Evolutionary conservation across 37 sponge, comb jelly and placozoan species (phyloP).

Genomic region (Chondrilla cf. caribensis): DNA sequence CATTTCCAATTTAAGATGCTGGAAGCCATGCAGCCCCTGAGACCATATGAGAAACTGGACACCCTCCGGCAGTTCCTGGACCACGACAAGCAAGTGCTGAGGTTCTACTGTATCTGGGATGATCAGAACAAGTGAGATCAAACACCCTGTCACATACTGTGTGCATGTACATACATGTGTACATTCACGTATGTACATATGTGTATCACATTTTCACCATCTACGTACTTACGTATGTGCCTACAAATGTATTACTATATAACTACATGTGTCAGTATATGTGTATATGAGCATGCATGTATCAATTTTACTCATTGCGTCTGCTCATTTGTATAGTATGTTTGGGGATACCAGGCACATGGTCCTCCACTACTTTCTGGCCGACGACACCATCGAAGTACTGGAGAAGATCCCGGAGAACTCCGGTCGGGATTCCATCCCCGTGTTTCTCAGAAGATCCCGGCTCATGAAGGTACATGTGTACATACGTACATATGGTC

Average conservation of each 20-base stretch:
- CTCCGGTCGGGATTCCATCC: conserved; percentile 88
- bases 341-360: conserved; percentile 91
- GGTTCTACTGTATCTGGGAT: conserved; percentile 95
- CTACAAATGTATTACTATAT: no score
- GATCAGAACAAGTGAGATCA: conserved; percentile 67
- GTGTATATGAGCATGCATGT: background rate
- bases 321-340: conserved; percentile 47
- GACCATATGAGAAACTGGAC: conserved; percentile 94
- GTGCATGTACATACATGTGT: background rate
- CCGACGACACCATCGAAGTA: conserved; percentile 95
- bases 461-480: conserved; percentile 63
- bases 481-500: background rate
- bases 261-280: no score
- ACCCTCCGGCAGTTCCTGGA: conserved; percentile 92
- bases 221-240: no score
- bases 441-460: conserved; percentile 82
- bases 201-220: no score
- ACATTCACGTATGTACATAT: background rate
- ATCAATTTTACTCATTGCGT: background rate
- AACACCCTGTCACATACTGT: background rate
- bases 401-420: conserved; percentile 85
- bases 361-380: conserved; percentile 94
- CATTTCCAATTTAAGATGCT: conserved; percentile 30
- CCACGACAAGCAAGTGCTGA: conserved; percentile 86
- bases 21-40: conserved; percentile 92